These are phyloP conservation scores for Eupeodes luniger DNA, from an alignment of 2,888 invertebrate species.

Conservation along the genomic window DNA sequence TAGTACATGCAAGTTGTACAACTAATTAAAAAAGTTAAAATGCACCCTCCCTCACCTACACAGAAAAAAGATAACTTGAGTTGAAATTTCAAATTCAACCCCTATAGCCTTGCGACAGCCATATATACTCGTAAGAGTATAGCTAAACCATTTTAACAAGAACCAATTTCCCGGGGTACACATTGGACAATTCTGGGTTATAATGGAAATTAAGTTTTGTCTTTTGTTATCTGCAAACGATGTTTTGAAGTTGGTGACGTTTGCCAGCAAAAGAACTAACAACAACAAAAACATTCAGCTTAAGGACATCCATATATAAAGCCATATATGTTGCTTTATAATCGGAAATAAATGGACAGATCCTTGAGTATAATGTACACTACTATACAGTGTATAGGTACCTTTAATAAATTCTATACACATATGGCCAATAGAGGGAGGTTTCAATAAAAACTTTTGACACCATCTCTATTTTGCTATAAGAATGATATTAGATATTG, in stretches of 20 bases:
- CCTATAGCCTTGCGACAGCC: neutral
- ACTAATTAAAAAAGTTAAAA: constrained; percentile 43
- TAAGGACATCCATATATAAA: constrained; percentile 14
- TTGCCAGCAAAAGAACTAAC: constrained; percentile 1
- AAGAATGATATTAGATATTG: constrained; percentile 4
- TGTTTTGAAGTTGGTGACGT: constrained; percentile 38
- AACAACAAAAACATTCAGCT: neutral
- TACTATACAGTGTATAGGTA: no score
- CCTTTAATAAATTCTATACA: neutral
- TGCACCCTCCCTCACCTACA: constrained; percentile 15
- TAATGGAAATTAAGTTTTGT: constrained; percentile 40
- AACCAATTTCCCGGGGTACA: constrained; percentile 25
- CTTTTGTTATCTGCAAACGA: constrained; percentile 34
- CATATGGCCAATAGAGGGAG: neutral
- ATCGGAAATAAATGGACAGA: constrained; percentile 73
- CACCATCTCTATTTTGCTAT: neutral
- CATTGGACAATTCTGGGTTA: constrained; percentile 22
- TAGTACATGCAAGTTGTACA: neutral
- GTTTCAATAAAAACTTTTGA: constrained; percentile 17
- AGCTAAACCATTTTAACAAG: constrained; percentile 27
- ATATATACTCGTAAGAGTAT: neutral
- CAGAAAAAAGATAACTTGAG: constrained; percentile 9
- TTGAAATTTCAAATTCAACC: constrained; percentile 9
- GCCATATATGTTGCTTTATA: constrained; percentile 40
- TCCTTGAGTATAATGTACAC: constrained; percentile 20